These are phyloP conservation scores for Eremobia ochroleuca DNA, from an alignment of 2,888 invertebrate species.

Conservation along the genomic window DNA sequence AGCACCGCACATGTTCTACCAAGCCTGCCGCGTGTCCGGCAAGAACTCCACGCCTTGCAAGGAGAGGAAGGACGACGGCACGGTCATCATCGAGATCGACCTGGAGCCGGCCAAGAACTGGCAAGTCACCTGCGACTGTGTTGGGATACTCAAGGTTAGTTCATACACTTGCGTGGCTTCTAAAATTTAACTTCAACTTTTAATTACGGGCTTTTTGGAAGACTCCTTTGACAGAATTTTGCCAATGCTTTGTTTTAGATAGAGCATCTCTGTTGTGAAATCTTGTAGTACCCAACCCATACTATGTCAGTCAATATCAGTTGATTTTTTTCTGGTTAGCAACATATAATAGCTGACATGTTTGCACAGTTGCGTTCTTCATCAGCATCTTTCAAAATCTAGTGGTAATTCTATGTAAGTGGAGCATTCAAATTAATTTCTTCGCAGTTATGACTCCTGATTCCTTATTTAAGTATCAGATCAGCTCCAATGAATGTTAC, in stretches of 20 bases:
- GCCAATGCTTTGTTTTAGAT: neutral
- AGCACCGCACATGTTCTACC: slow-evolving; percentile 99
- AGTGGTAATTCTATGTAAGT: neutral
- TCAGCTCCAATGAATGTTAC: neutral
- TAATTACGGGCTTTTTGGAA: neutral
- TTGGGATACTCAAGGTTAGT: slow-evolving; percentile 95
- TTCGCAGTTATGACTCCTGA: neutral
- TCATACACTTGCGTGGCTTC: neutral
- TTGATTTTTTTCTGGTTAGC: neutral
- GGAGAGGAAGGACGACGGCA: slow-evolving; percentile 98
- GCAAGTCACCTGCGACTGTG: slow-evolving; percentile 98
- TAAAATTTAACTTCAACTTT: neutral
- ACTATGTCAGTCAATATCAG: neutral
- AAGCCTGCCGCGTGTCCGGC: slow-evolving; percentile 98
- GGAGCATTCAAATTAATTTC: neutral
- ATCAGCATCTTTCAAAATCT: neutral
- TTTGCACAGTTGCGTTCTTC: neutral
- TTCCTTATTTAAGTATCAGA: neutral
- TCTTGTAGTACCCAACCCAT: neutral
- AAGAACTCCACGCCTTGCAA: slow-evolving; percentile 98
- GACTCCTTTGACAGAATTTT: neutral
- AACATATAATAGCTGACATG: neutral
- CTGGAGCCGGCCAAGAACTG: slow-evolving; percentile 97
- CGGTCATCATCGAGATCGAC: slow-evolving; percentile 97
- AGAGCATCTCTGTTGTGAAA: neutral